A percentile compares a stretch with the other conserved stretches of the same genome.
phyloP scores from a whole-genome alignment of 2,113 vertebrate genomes.

The Pristiophorus japonicus region DNA sequence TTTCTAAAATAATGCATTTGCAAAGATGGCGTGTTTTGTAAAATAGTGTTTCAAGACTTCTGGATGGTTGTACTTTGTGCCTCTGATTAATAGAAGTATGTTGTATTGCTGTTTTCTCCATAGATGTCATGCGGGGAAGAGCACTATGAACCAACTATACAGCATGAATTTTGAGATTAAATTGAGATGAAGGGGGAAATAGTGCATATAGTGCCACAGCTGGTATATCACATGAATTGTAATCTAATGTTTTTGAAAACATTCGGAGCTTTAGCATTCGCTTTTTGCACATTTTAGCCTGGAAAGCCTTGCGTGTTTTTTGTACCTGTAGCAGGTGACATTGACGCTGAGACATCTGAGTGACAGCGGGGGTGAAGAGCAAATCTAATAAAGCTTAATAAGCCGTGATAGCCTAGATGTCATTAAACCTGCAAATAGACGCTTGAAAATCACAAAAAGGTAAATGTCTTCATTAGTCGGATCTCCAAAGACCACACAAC shows the following conservation, averaged over 20 bases:
- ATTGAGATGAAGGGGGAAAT: slow-evolving; percentile 34
- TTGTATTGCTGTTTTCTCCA: slow-evolving; percentile 19
- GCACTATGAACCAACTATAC: slow-evolving; percentile 28
- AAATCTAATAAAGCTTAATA: slow-evolving; percentile 96
- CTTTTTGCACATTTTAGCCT: background rate
- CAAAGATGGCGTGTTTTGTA: background rate
- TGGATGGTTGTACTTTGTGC: slow-evolving; percentile 16
- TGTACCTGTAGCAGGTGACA: slow-evolving; percentile 89
- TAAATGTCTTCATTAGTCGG: slow-evolving; percentile 93
- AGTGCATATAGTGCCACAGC: slow-evolving; percentile 37
- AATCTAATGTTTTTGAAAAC: slow-evolving; percentile 34
- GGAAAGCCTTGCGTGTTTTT: slow-evolving; percentile 40
- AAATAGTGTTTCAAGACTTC: slow-evolving; percentile 23
- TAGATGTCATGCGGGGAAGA: slow-evolving; percentile 32
- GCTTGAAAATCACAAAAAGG: slow-evolving; percentile 77
- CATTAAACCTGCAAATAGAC: slow-evolving; percentile 86
- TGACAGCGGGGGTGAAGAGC: slow-evolving; percentile 78
- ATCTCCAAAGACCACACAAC: slow-evolving; percentile 92
- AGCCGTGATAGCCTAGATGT: slow-evolving; percentile 79
- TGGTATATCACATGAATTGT: slow-evolving; percentile 36
- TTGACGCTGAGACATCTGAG: slow-evolving; percentile 71
- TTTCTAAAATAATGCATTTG: background rate
- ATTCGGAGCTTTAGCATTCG: background rate
- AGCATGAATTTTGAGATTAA: slow-evolving; percentile 38
- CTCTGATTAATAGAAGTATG: slow-evolving; percentile 36